A percentile compares a stretch with the other conserved stretches of the same genome.
These are phyloP conservation scores for Ceratina australensis DNA, from an alignment of 1,140 invertebrate genomes.

Conservation along the genomic window DNA sequence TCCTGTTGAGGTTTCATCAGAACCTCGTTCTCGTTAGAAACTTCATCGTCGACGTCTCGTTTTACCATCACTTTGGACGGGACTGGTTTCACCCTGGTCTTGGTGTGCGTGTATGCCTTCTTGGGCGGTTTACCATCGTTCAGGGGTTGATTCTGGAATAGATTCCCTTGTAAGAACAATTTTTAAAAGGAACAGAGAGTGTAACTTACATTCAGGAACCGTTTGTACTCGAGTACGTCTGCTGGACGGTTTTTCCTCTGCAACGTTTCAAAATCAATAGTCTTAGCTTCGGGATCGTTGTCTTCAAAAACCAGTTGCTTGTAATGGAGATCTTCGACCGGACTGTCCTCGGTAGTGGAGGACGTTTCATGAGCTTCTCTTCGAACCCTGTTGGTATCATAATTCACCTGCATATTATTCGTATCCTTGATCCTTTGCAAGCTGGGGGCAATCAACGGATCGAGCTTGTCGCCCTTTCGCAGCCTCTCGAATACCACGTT, in stretches of 20 bases:
- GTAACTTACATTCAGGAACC: conserved; percentile 66
- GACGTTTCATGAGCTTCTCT: conserved; percentile 23
- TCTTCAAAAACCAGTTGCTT: conserved; percentile 47
- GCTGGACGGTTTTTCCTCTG: conserved; percentile 68
- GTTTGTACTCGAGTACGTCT: conserved; percentile 70
- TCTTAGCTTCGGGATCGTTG: conserved; percentile 50
- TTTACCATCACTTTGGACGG: conserved; percentile 68
- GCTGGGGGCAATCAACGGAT: background rate
- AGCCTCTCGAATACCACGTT: conserved; percentile 74
- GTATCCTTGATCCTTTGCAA: background rate
- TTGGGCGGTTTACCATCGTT: conserved; percentile 65
- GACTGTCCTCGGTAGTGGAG: conserved; percentile 27
- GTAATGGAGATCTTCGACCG: conserved; percentile 38
- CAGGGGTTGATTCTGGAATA: conserved; percentile 66
- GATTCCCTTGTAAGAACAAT: background rate
- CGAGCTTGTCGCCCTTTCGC: conserved; percentile 51
- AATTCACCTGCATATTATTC: background rate
- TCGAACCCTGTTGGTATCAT: conserved; percentile 53
- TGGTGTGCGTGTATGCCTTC: conserved; percentile 62
- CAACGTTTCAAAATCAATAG: conserved; percentile 65
- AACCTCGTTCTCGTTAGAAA: background rate
- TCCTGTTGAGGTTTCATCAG: background rate
- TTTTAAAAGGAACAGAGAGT: background rate
- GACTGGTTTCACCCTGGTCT: conserved; percentile 61
- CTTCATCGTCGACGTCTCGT: conserved; percentile 42